Percentiles rank a stretch among this genome's conserved stretches.
Conservation (phyloP, 2,113 vertebrate species). For the Progne subis region DNA sequence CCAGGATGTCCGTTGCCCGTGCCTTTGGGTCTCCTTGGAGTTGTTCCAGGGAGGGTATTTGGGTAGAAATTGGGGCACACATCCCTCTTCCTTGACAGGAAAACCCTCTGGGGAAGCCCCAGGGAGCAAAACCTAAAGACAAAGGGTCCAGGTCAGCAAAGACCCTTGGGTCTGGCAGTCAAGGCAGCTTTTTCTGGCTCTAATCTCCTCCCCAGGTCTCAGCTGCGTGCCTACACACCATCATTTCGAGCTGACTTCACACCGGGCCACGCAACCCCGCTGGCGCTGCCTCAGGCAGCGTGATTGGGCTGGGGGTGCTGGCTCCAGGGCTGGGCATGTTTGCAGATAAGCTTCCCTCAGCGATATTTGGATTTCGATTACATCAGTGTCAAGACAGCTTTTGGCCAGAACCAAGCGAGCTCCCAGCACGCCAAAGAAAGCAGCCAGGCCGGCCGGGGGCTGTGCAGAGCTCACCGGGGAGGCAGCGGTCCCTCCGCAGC, state of each 20-base stretch:
- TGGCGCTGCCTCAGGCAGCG: fast-evolving
- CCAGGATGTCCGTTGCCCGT: not conserved
- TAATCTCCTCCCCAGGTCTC: not conserved
- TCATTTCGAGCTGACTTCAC: not conserved
- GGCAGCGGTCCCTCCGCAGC: not conserved
- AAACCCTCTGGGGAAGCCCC: not conserved
- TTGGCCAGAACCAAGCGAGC: not conserved
- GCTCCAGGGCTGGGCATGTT: not conserved
- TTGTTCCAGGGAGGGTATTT: not conserved
- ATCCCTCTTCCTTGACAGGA: not conserved
- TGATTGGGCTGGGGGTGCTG: not conserved
- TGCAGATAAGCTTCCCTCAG: conserved; percentile 19
- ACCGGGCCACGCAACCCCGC: not conserved
- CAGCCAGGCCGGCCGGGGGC: not conserved
- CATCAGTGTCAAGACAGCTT: conserved; percentile 36
- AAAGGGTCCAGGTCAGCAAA: not conserved
- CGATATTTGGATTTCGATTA: not conserved
- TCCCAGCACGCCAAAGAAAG: conserved; percentile 14
- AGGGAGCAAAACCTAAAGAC: not conserved
- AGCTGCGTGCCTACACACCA: not conserved
- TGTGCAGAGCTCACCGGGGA: fast-evolving
- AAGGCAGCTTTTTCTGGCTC: not conserved
- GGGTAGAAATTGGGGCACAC: not conserved
- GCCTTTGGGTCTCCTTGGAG: not conserved
- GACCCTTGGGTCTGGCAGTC: not conserved